Percentiles rank a stretch among this genome's conserved stretches.
These are phyloP conservation scores for Styela clava DNA, from an alignment of 23 tunicate genomes.

Conservation along the genomic window DNA sequence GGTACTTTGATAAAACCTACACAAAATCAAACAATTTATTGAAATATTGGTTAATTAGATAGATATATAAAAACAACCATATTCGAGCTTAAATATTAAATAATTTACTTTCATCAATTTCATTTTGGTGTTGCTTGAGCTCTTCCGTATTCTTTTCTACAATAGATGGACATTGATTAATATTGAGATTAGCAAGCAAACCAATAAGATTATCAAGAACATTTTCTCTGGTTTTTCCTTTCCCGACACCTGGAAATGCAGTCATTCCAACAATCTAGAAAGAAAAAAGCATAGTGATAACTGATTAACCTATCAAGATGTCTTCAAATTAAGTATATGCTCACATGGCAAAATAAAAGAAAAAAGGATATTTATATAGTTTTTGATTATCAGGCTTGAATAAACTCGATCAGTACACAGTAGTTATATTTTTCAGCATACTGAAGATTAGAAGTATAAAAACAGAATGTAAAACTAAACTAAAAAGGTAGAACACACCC, in stretches of 20 bases:
- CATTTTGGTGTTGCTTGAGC: constrained; percentile 14
- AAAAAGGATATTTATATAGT: too few relatives aligned
- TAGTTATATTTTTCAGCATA: neutral
- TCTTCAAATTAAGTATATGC: neutral
- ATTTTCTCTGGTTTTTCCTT: neutral
- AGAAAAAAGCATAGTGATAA: neutral
- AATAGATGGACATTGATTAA: neutral
- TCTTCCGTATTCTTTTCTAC: constrained; percentile 6
- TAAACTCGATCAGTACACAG: neutral
- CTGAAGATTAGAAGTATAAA: too few relatives aligned
- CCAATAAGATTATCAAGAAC: neutral
- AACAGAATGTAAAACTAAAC: too few relatives aligned
- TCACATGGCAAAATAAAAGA: neutral
- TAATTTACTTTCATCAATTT: neutral
- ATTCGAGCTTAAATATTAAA: too few relatives aligned
- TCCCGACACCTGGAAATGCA: constrained; percentile 18
- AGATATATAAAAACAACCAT: too few relatives aligned
- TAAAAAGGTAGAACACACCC: too few relatives aligned
- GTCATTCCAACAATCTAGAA: constrained; percentile 11
- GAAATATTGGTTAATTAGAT: too few relatives aligned
- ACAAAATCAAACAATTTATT: neutral
- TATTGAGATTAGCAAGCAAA: constrained; percentile 5
- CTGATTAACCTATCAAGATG: too few relatives aligned
- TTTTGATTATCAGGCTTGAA: neutral
- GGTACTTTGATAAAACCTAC: constrained; percentile 6